Evolutionary conservation across 2,888 invertebrate species (phyloP).

Genomic region (Pollenia griseotomentosa): DNA sequence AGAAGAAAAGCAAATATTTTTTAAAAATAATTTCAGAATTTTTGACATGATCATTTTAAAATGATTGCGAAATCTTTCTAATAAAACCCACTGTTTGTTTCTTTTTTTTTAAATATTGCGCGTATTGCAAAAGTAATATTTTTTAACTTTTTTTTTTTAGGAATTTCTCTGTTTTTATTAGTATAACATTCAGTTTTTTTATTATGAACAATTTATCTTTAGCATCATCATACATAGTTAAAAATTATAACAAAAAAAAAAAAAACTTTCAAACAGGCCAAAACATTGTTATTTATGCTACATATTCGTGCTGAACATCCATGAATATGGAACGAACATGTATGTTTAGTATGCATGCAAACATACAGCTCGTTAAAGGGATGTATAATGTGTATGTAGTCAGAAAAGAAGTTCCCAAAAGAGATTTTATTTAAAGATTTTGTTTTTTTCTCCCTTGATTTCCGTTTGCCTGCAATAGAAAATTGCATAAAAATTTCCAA

Average conservation of each 20-base stretch:
- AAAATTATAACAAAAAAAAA: conserved; percentile 31
- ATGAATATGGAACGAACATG: conserved; percentile 37
- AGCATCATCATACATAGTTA: conserved; percentile 66
- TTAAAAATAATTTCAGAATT: no score
- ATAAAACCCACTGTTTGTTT: conserved; percentile 49
- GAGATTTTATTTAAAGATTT: conserved; percentile 49
- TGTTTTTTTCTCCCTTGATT: not conserved
- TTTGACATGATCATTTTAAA: not conserved
- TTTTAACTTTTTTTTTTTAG: conserved; percentile 58
- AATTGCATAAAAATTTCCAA: conserved; percentile 63
- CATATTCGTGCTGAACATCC: conserved; percentile 33
- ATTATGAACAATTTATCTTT: conserved; percentile 66
- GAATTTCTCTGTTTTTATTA: conserved; percentile 47
- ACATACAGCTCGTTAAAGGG: conserved; percentile 31
- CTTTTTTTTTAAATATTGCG: conserved; percentile 19
- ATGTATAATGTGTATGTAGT: not conserved
- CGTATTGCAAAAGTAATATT: conserved; percentile 47
- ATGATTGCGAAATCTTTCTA: conserved; percentile 8
- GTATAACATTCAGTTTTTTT: conserved; percentile 31
- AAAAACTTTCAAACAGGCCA: conserved; percentile 26
- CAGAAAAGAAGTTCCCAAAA: conserved; percentile 21
- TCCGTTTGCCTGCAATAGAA: conserved; percentile 47
- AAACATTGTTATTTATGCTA: not conserved
- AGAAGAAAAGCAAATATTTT: no score
- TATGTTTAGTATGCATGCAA: conserved; percentile 19